A percentile compares a stretch with the other conserved stretches of the same genome.
These are phyloP conservation scores for Engystomops pustulosus DNA, from an alignment of 2,113 vertebrate genomes.

Conservation along the genomic window DNA sequence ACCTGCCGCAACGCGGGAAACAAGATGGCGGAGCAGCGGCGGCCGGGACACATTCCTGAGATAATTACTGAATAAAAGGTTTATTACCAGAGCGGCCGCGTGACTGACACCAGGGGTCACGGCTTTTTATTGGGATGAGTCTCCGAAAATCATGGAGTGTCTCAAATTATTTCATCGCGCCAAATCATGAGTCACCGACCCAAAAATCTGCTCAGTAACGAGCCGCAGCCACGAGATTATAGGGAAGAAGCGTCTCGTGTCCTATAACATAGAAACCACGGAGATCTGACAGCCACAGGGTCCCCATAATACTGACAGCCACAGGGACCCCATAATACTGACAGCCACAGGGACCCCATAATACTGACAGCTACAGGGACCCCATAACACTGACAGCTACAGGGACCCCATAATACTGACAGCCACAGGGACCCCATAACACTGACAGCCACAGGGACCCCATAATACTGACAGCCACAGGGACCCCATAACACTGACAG, in stretches of 20 bases:
- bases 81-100: constrained; percentile 6
- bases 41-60: constrained; percentile 6
- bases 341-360: no score
- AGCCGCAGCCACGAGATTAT: no score
- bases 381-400: no score
- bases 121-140: constrained; percentile 15
- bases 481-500: no score
- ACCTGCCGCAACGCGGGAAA: neutral
- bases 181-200: neutral
- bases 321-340: no score
- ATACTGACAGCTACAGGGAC: no score
- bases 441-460: no score
- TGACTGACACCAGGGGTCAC: neutral
- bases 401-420: no score
- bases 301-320: neutral
- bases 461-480: no score
- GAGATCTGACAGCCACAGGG: no score
- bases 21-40: constrained; percentile 29
- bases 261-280: neutral
- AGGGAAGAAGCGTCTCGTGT: neutral
- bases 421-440: no score
- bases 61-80: constrained; percentile 23
- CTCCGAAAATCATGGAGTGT: neutral
- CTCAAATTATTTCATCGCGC: neutral
- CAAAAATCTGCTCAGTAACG: no score